Evolutionary conservation across 2,113 vertebrate species (phyloP).

Genomic region (Strix uralensis): DNA sequence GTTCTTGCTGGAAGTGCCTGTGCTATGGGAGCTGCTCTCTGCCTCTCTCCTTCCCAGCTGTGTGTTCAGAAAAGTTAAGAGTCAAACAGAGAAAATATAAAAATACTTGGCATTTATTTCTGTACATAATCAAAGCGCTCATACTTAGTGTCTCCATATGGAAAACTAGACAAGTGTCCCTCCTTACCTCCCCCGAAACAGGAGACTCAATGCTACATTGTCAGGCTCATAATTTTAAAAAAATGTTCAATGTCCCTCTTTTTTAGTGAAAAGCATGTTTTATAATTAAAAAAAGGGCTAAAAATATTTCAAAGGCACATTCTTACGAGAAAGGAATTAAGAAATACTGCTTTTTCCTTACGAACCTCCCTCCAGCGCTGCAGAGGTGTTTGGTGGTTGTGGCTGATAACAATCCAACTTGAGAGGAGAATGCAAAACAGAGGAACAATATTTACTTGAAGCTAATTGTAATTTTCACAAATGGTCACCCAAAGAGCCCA

Average conservation of each 20-base stretch:
- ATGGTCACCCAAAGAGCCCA: background rate
- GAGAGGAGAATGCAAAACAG: background rate
- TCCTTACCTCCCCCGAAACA: background rate
- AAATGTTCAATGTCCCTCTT: background rate
- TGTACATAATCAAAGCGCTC: fast-evolving
- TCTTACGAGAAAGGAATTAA: background rate
- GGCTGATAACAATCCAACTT: background rate
- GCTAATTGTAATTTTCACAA: background rate
- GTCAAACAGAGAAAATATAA: background rate
- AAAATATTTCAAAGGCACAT: background rate
- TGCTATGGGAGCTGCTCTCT: background rate
- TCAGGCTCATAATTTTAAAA: background rate
- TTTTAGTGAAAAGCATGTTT: background rate
- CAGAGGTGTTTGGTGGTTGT: background rate
- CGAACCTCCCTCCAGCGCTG: fast-evolving
- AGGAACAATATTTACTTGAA: background rate
- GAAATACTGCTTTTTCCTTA: background rate
- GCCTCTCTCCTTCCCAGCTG: background rate
- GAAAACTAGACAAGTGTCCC: background rate
- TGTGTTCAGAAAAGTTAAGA: background rate
- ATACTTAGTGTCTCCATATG: background rate
- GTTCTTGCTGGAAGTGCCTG: background rate
- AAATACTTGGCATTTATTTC: background rate
- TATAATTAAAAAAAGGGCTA: background rate
- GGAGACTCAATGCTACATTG: background rate